These are phyloP conservation scores for Pseudomyrmex flavicornis DNA, from an alignment of 1,140 invertebrate genomes.

Conservation along the genomic window DNA sequence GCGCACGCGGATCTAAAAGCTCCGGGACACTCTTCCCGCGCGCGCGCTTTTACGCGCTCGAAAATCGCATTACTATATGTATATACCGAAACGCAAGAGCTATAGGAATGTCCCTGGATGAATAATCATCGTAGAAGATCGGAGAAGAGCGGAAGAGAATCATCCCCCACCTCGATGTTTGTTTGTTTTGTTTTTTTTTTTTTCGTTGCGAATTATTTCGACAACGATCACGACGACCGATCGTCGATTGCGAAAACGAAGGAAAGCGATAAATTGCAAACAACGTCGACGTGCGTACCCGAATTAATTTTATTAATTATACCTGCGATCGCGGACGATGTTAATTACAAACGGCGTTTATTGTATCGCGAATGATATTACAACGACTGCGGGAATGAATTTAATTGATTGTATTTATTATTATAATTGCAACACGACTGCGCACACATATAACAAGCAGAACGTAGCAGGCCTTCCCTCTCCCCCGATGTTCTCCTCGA, in stretches of 20 bases:
- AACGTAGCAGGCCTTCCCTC: background rate
- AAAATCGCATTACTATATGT: background rate
- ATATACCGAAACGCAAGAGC: no score
- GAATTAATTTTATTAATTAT: conserved; percentile 62
- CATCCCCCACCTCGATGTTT: no score
- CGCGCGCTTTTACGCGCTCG: background rate
- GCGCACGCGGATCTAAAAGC: conserved; percentile 65
- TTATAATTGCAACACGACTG: conserved; percentile 44
- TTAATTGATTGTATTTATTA: conserved; percentile 58
- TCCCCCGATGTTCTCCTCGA: background rate
- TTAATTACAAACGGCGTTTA: conserved; percentile 48
- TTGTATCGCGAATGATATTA: conserved; percentile 46
- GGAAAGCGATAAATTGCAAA: background rate
- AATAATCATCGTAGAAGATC: no score
- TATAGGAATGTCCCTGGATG: no score
- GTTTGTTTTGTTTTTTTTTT: background rate
- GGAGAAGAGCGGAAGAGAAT: no score
- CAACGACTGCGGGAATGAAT: conserved; percentile 30
- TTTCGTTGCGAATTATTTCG: background rate
- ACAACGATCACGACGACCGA: background rate
- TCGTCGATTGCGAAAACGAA: background rate
- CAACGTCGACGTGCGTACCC: background rate
- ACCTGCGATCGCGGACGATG: conserved; percentile 23
- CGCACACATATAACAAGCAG: conserved; percentile 4
- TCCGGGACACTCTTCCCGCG: background rate